Evolutionary conservation across 2,113 vertebrate species (phyloP), one percentile per base, ranked within the genome.

Genomic region (Bos javanicus): DNA sequence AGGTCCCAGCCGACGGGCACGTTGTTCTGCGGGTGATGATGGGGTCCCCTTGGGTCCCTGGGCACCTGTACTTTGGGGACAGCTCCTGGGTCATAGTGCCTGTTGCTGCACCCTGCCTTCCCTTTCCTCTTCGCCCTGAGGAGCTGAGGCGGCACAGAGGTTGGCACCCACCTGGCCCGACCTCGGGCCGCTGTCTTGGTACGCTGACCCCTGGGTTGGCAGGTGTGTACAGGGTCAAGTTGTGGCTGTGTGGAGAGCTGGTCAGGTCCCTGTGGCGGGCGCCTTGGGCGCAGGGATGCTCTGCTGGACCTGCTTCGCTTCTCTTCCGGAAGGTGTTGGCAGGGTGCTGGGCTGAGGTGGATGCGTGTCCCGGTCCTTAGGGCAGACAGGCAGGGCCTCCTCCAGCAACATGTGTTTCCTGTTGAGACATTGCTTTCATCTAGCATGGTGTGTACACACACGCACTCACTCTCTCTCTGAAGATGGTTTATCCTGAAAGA

Each of bases 21-120:
- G 5, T 16, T 19, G 62, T 59, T 39, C 62, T 46, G 19, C 2
- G 1, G 39, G 39, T 0, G 7, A 7, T 5, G 17, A 3, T 62
- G 10, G 48, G 8, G 26, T 76, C 8, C 21, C n/a, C 5, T 64
- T 17, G 33, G 7, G 13, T 28, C 87, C 48, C 84, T 64, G 7
- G 8, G 50, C 62, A 33, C 28, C 13, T 46, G 39, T 12, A 2
- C 25, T 33, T 59, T 25, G 13, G 43, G n/a, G 28, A 2, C 30
- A 1, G 28, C 39, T 4, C 23, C 15, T 6, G 2, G 4, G 76
- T 19, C 33, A 4, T 7, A 0, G 36, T 26, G 28, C 90, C 12
- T 50, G 3, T 28, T n/a, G 15, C 59, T 30, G 3, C 10, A 1
- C 87, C 19, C 19, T 36, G 30, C 59, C 33, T 81, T 85, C 89